Conservation (phyloP, 2,113 vertebrate genomes). For the Nannobrachium achirus region DNA sequence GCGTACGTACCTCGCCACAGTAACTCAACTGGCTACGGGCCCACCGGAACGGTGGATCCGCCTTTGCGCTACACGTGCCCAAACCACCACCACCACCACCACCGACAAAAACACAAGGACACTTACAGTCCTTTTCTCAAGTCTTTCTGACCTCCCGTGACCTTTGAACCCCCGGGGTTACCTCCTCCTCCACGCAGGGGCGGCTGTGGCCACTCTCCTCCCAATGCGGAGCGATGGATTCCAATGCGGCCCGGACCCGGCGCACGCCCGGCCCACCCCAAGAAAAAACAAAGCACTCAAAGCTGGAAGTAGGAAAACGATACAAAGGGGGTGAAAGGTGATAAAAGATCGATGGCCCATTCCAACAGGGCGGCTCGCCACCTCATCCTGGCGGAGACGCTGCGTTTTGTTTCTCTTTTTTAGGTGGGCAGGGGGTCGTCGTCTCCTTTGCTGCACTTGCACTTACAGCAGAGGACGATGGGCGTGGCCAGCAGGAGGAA, state of each 20-base stretch:
- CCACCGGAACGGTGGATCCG: neutral
- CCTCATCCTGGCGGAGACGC: conserved; percentile 1
- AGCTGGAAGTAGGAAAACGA: conserved; percentile 64
- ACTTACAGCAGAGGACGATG: conserved; percentile 97
- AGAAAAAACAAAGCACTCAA: conserved; percentile 65
- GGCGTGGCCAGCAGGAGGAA: conserved; percentile 96
- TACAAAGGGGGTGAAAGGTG: conserved; percentile 44
- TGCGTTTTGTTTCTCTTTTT: conserved; percentile 10
- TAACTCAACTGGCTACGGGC: conserved; percentile 11
- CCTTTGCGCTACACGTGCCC: conserved; percentile 5
- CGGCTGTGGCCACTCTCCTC: conserved; percentile 27
- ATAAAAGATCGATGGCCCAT: conserved; percentile 50
- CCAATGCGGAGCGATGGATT: conserved; percentile 69
- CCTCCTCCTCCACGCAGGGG: conserved; percentile 16
- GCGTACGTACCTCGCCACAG: conserved; percentile 16
- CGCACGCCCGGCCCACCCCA: conserved; percentile 38
- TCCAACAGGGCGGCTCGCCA: conserved; percentile 28
- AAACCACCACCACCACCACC: conserved; percentile 33
- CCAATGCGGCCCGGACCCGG: conserved; percentile 44
- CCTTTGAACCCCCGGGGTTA: conserved; percentile 39
- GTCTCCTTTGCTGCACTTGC: conserved; percentile 97
- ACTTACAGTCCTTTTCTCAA: conserved; percentile 11
- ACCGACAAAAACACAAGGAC: conserved; percentile 22
- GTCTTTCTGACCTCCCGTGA: conserved; percentile 32
- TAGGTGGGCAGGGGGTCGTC: conserved; percentile 96